Base-by-base conservation (phyloP, 2,888 invertebrate species). In the Agrochola lychnidis region DNA sequence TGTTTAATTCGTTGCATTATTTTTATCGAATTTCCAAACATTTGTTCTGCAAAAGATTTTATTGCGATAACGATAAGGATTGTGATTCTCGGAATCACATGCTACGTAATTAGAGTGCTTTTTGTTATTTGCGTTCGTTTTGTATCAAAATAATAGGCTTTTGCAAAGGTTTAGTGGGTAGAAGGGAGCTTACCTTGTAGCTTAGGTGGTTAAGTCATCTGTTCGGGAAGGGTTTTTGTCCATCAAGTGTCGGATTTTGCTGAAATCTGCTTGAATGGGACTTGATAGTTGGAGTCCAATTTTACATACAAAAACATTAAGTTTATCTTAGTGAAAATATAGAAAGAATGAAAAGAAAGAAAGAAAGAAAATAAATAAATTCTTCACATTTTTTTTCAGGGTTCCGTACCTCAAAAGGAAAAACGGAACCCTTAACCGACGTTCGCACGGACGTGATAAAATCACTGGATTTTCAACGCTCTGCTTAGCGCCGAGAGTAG, bases 171-270 rank as follows among this genome's bases (percentile, higher is more conserved):
- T 61, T 70, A 69, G 63, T 40, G 45, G 2, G 40, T 45, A 36
- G 56, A 6, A 36, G 25, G 40, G 48, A 56, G 70, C 70, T 81
- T 67, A 80, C 81, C 51, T 51, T 61, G 69, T 30, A 16, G n/a
- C 22, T 36, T 12, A 36, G 36, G 36, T 36, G 4, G 22, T 19
- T 70, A 70, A 57, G 53, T 42, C 76, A 70, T 42, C 70, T 81
- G 67, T 62, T 48, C 12, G 4, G 14, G 0, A 16, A 14, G 57
- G 63, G 22, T 51, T 4, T 70, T 42, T 66, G 76, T 76, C 76
- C 25, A 59, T 81, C 82, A 76, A 71, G 45, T 76, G 81, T 81
- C 76, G 64, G 81, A 81, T 81, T 59, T 69, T 42, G 12, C 14
- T 40, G 14, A 9, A 25, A 72, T 56, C 48, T 40, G 16, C 67